Percentiles rank a stretch among this genome's conserved stretches.
Conservation (phyloP, 1,140 invertebrate species). For the Drosophila setifemur region DNA sequence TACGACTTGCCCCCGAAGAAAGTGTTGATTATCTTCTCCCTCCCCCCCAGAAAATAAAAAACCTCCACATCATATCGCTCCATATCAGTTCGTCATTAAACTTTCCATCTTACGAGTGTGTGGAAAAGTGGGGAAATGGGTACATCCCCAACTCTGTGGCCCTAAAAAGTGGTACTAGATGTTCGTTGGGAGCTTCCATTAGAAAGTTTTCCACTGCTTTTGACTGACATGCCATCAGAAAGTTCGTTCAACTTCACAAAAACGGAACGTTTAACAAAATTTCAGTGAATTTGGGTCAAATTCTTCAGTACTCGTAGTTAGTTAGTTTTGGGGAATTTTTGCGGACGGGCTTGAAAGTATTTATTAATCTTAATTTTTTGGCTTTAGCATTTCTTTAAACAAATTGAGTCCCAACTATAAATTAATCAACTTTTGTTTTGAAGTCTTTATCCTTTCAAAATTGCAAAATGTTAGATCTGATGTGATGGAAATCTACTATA, state of each 20-base stretch:
- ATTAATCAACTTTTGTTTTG: too few relatives aligned
- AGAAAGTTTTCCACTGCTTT: constrained; percentile 15
- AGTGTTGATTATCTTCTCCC: constrained; percentile 56
- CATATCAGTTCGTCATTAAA: constrained; percentile 52
- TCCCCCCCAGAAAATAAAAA: not conserved
- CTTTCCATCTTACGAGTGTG: constrained; percentile 36
- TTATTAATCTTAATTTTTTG: too few relatives aligned
- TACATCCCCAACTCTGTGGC: constrained; percentile 21
- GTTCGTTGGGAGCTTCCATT: not conserved
- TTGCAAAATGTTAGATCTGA: too few relatives aligned
- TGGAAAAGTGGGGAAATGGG: not conserved
- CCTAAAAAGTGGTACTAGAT: constrained; percentile 38
- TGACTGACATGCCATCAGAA: constrained; percentile 45
- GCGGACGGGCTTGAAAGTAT: constrained; percentile 1
- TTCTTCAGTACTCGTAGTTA: constrained; percentile 42
- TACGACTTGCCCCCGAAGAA: constrained; percentile 19
- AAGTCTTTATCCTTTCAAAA: too few relatives aligned
- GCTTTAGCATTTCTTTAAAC: too few relatives aligned
- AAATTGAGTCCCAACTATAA: too few relatives aligned
- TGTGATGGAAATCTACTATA: too few relatives aligned
- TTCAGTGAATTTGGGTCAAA: constrained; percentile 38
- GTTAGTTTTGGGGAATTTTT: not conserved
- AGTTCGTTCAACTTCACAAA: constrained; percentile 61
- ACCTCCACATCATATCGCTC: constrained; percentile 3
- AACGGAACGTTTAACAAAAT: constrained; percentile 53